Evolutionary conservation across 2,888 invertebrate species (phyloP).

Genomic region (Nemotelus pantherinus): DNA sequence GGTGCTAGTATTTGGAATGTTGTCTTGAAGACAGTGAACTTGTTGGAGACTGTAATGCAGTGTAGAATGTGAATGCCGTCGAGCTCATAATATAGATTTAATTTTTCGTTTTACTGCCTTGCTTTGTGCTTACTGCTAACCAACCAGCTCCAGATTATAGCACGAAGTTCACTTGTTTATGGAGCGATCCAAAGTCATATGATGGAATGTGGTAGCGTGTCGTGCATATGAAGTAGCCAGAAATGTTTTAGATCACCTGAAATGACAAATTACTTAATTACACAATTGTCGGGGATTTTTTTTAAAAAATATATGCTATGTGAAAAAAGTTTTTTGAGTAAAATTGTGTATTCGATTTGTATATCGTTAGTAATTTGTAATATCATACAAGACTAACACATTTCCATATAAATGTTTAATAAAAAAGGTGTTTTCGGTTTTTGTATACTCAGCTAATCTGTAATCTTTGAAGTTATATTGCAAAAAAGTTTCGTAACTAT

Average conservation of each 20-base stretch:
- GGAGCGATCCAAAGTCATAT: slow-evolving; percentile 2
- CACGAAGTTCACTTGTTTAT: slow-evolving; percentile 12
- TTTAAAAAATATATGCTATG: no score
- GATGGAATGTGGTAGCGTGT: slow-evolving; percentile 6
- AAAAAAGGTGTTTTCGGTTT: no score
- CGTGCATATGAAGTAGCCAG: slow-evolving; percentile 6
- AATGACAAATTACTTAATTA: neutral
- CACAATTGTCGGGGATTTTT: no score
- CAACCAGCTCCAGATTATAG: neutral
- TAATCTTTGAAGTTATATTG: no score
- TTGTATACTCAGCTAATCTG: no score
- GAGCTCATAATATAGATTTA: neutral
- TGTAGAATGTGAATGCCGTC: slow-evolving; percentile 22
- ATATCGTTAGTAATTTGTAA: no score
- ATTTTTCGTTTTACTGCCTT: slow-evolving; percentile 8
- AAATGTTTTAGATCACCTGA: slow-evolving; percentile 15
- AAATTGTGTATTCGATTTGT: no score
- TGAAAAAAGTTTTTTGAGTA: no score
- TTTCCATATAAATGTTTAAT: no score
- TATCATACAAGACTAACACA: no score
- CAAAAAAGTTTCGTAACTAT: no score
- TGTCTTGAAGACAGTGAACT: slow-evolving; percentile 33
- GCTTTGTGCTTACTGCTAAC: neutral
- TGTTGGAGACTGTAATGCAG: neutral
- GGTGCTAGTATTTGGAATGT: slow-evolving; percentile 30